A percentile compares a stretch with the other conserved stretches of the same genome.
Conservation (phyloP, 2,888 invertebrate genomes). For the Biston betularia region DNA sequence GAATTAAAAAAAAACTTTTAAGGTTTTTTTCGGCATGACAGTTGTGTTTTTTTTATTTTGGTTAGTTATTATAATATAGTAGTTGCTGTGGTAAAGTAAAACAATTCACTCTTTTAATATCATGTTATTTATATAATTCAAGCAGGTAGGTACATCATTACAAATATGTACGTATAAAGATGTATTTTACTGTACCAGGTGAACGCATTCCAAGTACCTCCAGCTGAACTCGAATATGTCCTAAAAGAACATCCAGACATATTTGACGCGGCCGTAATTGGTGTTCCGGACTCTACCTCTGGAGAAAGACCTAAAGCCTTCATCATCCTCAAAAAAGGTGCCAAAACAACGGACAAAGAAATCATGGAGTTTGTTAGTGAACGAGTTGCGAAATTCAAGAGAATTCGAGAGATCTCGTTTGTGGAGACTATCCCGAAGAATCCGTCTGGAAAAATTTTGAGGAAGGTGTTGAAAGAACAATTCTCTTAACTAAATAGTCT, state of each 20-base stretch:
- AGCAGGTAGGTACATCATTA: too few species aligned
- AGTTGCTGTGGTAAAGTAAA: too few species aligned
- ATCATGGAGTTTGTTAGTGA: conserved; percentile 87
- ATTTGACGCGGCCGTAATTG: conserved; percentile 93
- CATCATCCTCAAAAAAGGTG: conserved; percentile 85
- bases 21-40: too few species aligned
- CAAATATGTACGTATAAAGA: not conserved
- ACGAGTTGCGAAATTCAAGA: conserved; percentile 92
- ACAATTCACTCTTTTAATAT: too few species aligned
- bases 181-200: conserved; percentile 71
- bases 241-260: conserved; percentile 90
- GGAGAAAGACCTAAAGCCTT: conserved; percentile 93
- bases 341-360: conserved; percentile 79
- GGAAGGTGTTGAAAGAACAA: conserved; percentile 83
- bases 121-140: too few species aligned
- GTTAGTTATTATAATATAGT: too few species aligned
- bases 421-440: conserved; percentile 91
- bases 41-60: too few species aligned
- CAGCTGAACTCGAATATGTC: conserved; percentile 94
- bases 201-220: conserved; percentile 92
- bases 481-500: conserved; percentile 39
- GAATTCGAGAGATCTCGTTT: conserved; percentile 88
- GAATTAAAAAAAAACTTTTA: too few species aligned
- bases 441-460: conserved; percentile 91
- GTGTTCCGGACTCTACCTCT: conserved; percentile 87